These are phyloP conservation scores for Morus bassanus DNA, from an alignment of 2,797 vertebrate genomes.

Conservation along the genomic window DNA sequence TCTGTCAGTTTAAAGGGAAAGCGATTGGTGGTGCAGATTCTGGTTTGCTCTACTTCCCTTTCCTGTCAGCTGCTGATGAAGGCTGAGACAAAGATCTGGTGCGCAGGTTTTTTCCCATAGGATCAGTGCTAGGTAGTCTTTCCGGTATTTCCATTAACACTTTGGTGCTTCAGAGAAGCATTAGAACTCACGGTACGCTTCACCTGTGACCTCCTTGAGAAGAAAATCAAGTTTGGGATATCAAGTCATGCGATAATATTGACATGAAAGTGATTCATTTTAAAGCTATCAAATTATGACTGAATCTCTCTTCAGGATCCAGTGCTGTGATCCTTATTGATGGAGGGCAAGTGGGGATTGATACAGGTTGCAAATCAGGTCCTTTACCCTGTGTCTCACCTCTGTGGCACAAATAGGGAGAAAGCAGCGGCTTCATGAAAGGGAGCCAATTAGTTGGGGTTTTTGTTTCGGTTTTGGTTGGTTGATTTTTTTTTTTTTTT, in stretches of 20 bases:
- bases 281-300: not conserved
- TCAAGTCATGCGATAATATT: not conserved
- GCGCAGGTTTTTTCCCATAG: rapidly evolving
- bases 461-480: too few species aligned
- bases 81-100: not conserved
- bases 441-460: not conserved
- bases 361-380: not conserved
- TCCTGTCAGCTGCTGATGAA: not conserved
- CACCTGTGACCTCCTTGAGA: not conserved
- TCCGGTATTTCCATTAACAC: not conserved
- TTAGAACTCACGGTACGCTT: not conserved
- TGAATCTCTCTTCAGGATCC: not conserved
- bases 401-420: not conserved
- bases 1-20: not conserved
- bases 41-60: not conserved
- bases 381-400: not conserved
- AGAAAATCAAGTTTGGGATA: not conserved
- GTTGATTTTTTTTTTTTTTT: not conserved
- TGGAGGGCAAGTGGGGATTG: not conserved
- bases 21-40: not conserved
- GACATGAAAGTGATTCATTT: not conserved
- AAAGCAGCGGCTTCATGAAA: not conserved
- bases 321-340: not conserved
- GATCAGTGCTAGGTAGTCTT: not conserved
- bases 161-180: not conserved